Conservation (phyloP, 2,888 invertebrate genomes). For the Artemia sp. region DNA sequence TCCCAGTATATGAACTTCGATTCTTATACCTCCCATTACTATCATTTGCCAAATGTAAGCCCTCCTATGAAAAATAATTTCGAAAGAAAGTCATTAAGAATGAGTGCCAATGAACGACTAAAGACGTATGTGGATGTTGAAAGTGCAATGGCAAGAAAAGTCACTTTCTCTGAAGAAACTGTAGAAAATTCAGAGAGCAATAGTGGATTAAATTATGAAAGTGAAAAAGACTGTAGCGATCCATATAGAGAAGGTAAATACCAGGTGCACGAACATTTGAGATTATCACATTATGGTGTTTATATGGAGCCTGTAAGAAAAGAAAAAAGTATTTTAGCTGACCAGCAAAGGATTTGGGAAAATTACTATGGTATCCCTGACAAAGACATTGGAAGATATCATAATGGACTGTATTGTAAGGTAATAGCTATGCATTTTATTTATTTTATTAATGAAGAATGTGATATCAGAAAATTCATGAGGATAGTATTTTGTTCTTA, state of each 20-base stretch:
- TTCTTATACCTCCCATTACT: slow-evolving; percentile 10
- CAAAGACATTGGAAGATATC: not conserved
- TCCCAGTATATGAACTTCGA: slow-evolving; percentile 13
- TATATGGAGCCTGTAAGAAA: not conserved
- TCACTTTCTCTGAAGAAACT: not conserved
- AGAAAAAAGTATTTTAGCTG: not conserved
- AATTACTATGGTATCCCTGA: not conserved
- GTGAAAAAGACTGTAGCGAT: not conserved
- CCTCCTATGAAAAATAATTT: too few relatives aligned
- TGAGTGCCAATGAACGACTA: not conserved
- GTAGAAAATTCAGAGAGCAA: not conserved
- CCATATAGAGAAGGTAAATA: not conserved
- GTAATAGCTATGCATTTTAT: too few relatives aligned
- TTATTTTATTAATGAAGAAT: too few relatives aligned
- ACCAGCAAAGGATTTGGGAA: slow-evolving; percentile 6
- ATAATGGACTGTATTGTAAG: not conserved
- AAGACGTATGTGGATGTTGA: not conserved
- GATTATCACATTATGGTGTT: slow-evolving; percentile 1
- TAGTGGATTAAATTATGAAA: not conserved
- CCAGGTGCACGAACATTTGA: slow-evolving; percentile 1
- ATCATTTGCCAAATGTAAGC: not conserved
- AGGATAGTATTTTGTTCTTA: too few relatives aligned
- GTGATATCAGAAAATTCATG: too few relatives aligned
- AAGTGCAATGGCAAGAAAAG: not conserved
- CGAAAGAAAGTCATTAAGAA: not conserved